These are phyloP conservation scores for Andrena haemorrhoa DNA, from an alignment of 2,888 invertebrate species.

Conservation along the genomic window DNA sequence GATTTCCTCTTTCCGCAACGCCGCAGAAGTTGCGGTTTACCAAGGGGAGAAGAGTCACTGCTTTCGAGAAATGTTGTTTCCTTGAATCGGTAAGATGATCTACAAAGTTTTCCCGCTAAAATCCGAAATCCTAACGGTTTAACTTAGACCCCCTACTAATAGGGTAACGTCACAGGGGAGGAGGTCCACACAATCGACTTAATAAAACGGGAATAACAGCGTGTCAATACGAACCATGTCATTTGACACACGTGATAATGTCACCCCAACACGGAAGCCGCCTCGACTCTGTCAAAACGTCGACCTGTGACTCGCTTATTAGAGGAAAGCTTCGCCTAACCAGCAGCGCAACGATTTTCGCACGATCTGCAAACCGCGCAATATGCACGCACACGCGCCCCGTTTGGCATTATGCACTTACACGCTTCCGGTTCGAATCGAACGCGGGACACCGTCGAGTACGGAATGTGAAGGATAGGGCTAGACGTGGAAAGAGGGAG, in stretches of 20 bases:
- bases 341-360: conserved; percentile 36
- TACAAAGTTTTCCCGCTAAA: background rate
- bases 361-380: conserved; percentile 29
- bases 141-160: background rate
- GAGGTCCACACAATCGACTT: background rate
- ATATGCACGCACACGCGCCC: conserved; percentile 27
- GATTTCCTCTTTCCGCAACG: conserved; percentile 28
- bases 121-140: background rate
- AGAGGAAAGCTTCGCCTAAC: conserved; percentile 3
- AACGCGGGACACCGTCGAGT: conserved; percentile 24
- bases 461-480: background rate
- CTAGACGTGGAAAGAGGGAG: background rate
- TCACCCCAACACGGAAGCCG: background rate
- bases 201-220: conserved; percentile 2
- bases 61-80: background rate
- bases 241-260: conserved; percentile 10
- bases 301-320: background rate
- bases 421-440: conserved; percentile 64
- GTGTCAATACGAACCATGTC: conserved; percentile 9
- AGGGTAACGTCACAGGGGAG: background rate
- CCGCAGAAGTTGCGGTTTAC: background rate
- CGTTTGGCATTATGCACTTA: conserved; percentile 69
- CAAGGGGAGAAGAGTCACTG: background rate
- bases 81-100: background rate
- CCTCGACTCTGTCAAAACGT: background rate